These are phyloP conservation scores for Hippotragus niger DNA, from an alignment of 2,113 vertebrate species.

Conservation along the genomic window DNA sequence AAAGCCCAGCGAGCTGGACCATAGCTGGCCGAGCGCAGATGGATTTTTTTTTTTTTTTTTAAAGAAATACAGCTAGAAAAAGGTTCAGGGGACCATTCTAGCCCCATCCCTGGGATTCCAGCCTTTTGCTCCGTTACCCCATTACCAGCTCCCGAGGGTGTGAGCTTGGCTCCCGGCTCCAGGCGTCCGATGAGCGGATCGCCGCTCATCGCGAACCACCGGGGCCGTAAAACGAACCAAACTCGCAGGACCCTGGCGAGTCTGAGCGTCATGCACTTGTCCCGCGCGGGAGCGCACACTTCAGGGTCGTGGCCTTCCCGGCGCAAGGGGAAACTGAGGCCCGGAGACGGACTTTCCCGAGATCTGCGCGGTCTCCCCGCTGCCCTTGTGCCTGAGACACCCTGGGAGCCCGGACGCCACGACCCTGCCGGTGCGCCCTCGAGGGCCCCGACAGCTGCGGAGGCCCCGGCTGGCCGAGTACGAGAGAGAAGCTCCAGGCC, in stretches of 20 bases:
- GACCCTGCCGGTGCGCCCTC: neutral
- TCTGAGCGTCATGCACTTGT: constrained; percentile 59
- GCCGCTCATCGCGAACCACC: neutral
- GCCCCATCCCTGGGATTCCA: neutral
- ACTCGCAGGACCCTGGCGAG: neutral
- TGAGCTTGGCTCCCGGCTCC: neutral
- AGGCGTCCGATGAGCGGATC: neutral
- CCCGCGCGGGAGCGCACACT: constrained; percentile 26
- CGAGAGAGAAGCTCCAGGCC: neutral
- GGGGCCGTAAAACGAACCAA: neutral
- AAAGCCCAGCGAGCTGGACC: neutral
- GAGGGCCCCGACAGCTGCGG: neutral
- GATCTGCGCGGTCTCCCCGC: neutral
- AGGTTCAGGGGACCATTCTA: neutral
- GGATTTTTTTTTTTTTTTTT: neutral
- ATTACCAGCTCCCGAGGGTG: neutral
- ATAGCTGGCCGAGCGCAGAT: neutral
- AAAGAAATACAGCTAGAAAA: neutral
- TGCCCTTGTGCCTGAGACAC: neutral
- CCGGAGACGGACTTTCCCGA: neutral
- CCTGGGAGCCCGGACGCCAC: neutral
- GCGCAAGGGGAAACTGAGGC: constrained; percentile 46
- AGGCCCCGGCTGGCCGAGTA: neutral
- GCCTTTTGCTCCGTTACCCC: neutral
- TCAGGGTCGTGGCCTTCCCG: neutral